Evolutionary conservation across 2,797 vertebrate genomes (phyloP), one percentile per base, ranked within the genome.

Genomic region (Hydrophis major): DNA sequence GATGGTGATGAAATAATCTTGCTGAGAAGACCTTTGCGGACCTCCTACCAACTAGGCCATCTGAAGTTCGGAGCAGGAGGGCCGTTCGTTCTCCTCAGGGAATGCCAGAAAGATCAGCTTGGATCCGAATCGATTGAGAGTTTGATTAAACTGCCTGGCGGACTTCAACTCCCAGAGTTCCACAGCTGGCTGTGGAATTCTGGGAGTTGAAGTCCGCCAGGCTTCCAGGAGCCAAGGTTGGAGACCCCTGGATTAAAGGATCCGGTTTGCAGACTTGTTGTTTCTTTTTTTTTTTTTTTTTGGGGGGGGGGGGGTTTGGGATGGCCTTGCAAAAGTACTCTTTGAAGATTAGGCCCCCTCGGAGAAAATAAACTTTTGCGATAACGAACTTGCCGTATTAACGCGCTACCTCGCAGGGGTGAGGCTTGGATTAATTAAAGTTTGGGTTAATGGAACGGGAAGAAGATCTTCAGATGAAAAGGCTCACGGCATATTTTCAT

Each of bases 301-400:
- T 8, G 1, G 50, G 50, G 32, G 32, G 6, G 5, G 6, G 37
- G 37, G 37, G 37, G 6, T 50, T 50, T 8, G 1, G 50, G 50
- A 10, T 53, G 50, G 50, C 50, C 50, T 55, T 13, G 53, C 37
- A n/a, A 63, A 90, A 92, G 92, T 13, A 32, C 63, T 86, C 57
- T 88, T 94, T 90, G 89, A 92, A 93, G 93, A 87, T 92, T 53
- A 93, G 61, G 86, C 6, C 20, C 27, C 63, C 63, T 18, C 57
- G 56, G 47, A 59, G 89, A 50, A 53, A 89, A 50, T 27, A 55
- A 92, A 59, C 28, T 89, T 87, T 10, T 53, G 56, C 18, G 32
- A 57, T 61, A 61, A 91, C 88, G 92, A 93, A 88, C 90, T 63
- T 2, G 69, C 37, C 55, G 13, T 12, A 92, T 92, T 93, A 63